Evolutionary conservation across 2,113 vertebrate genomes (phyloP).

Genomic region (Oncorhynchus mykiss): DNA sequence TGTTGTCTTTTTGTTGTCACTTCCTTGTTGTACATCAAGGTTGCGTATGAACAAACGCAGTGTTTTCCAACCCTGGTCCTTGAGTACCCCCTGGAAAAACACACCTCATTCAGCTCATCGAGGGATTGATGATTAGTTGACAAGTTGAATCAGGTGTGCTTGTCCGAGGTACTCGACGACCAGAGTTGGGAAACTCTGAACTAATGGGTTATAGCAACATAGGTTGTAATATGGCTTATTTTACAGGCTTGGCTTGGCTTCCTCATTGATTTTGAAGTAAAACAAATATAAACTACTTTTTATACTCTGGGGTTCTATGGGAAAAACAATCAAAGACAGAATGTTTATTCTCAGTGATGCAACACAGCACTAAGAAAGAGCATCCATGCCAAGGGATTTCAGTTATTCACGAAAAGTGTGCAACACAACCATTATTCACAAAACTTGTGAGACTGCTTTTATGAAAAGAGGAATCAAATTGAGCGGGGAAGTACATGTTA

Average conservation of each 20-base stretch:
- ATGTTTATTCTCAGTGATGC: conserved; percentile 75
- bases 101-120: too few relatives aligned
- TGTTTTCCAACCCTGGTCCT: too few relatives aligned
- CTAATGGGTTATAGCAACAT: conserved; percentile 4
- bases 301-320: conserved; percentile 65
- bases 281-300: conserved; percentile 54
- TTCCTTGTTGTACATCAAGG: too few relatives aligned
- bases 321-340: conserved; percentile 75
- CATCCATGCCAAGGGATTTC: conserved; percentile 63
- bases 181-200: conserved; percentile 26
- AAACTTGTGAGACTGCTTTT: conserved; percentile 65
- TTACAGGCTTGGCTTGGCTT: too few relatives aligned
- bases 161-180: too few relatives aligned
- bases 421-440: conserved; percentile 66
- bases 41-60: too few relatives aligned
- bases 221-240: too few relatives aligned
- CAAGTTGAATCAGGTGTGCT: too few relatives aligned
- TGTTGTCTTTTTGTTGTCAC: too few relatives aligned
- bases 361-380: conserved; percentile 70
- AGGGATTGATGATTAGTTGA: too few relatives aligned
- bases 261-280: conserved; percentile 47
- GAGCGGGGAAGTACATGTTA: conserved; percentile 66
- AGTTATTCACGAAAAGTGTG: conserved; percentile 70
- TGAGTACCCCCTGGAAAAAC: too few relatives aligned
- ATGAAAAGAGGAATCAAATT: conserved; percentile 60